These are phyloP conservation scores for Phortica variegata DNA, from an alignment of 1,140 invertebrate genomes.

Conservation along the genomic window DNA sequence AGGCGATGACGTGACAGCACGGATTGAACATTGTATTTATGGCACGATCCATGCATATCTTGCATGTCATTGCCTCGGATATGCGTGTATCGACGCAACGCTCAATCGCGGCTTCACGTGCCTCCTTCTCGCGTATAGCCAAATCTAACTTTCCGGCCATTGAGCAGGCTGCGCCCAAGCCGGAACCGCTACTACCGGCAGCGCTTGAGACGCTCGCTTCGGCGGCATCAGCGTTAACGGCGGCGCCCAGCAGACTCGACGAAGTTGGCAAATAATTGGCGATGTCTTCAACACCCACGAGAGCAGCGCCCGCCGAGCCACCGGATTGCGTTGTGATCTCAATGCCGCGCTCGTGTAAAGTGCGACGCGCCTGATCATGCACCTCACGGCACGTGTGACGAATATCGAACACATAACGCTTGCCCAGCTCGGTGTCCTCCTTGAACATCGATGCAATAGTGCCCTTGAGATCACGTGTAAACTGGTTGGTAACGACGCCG, in stretches of 20 bases:
- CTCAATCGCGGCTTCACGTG: conserved; percentile 54
- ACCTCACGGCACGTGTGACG: conserved; percentile 82
- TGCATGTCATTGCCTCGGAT: conserved; percentile 73
- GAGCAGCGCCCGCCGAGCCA: conserved; percentile 5
- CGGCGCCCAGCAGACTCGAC: conserved; percentile 8
- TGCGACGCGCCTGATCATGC: conserved; percentile 79
- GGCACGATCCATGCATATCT: conserved; percentile 79
- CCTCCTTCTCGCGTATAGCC: conserved; percentile 52
- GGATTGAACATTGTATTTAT: conserved; percentile 81
- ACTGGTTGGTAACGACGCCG: conserved; percentile 82
- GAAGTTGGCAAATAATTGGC: too few relatives aligned
- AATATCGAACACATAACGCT: conserved; percentile 88
- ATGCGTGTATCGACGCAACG: conserved; percentile 58
- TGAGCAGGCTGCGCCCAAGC: conserved; percentile 21
- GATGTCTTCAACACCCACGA: conserved; percentile 2
- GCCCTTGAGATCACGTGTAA: conserved; percentile 85
- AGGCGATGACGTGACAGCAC: conserved; percentile 79
- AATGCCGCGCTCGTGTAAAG: conserved; percentile 64
- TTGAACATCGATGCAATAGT: conserved; percentile 90
- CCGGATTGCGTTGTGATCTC: conserved; percentile 28
- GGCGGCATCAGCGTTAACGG: conserved; percentile 6
- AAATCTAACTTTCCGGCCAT: conserved; percentile 52
- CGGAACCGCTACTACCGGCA: conserved; percentile 1
- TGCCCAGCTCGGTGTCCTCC: conserved; percentile 81
- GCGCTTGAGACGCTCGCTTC: conserved; percentile 6